Evolutionary conservation across 2,888 invertebrate genomes (phyloP).

Genomic region (Spilosoma lubricipeda): DNA sequence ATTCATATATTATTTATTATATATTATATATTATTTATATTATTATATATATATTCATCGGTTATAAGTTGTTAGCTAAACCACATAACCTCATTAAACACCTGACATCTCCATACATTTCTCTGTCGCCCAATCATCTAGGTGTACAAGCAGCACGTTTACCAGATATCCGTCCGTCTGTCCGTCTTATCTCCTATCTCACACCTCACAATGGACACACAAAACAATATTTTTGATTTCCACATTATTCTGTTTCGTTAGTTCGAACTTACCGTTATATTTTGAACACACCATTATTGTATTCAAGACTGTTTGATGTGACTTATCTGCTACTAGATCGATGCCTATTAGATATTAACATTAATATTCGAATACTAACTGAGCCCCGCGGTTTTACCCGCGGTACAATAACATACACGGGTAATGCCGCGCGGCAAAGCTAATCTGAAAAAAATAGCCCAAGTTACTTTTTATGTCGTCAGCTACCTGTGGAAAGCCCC

Average conservation of each 20-base stretch:
- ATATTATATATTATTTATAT: too few species aligned
- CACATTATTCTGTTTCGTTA: conserved; percentile 55
- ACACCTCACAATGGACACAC: conserved; percentile 68
- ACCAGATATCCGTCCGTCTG: conserved; percentile 75
- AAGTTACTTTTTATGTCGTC: too few species aligned
- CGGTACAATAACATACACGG: too few species aligned
- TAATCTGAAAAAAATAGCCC: too few species aligned
- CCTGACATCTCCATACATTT: conserved; percentile 49
- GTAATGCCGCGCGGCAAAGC: too few species aligned
- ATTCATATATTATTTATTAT: too few species aligned
- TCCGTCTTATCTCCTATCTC: conserved; percentile 75
- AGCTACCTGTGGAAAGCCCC: too few species aligned
- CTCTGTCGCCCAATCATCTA: conserved; percentile 62
- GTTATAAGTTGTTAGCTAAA: background rate
- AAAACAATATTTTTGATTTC: conserved; percentile 64
- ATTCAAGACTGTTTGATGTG: conserved; percentile 10
- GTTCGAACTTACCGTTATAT: conserved; percentile 45
- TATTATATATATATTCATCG: too few species aligned
- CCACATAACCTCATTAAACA: background rate
- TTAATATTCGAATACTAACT: background rate
- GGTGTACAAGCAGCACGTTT: conserved; percentile 70
- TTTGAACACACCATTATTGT: conserved; percentile 3
- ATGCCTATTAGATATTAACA: background rate
- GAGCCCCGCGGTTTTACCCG: too few species aligned
- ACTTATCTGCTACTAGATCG: conserved; percentile 3